Base-by-base conservation (phyloP, 2,888 invertebrate genomes). In the Trichopoda pennipes region DNA sequence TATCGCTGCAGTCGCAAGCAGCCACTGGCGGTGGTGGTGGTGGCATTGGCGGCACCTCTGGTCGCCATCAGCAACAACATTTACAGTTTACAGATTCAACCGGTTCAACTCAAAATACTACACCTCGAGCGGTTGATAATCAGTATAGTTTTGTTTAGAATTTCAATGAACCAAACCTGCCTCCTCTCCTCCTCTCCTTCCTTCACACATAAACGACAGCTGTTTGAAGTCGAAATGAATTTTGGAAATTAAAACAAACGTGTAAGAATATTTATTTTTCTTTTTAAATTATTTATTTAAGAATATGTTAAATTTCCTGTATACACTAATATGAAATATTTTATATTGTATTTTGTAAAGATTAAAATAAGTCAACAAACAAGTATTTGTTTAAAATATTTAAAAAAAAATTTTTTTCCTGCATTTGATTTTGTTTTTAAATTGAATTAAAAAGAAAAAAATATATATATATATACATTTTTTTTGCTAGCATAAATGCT, bases 41-140 rank as follows among this genome's bases (percentile, higher is more conserved):
- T 68, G 35, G 53, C 38, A 28, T 28, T 12, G 23, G 55, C 19
- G 38, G 28, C 3, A 16, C 35, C 47, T 23, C 16, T 51, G 17
- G 53, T 61, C 81, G 47, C 21, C 83, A 81, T 47, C 81, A 79
- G 38, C 82, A 84, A 28, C 80, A 77, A 44, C 86, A 87, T 32
- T 76, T 85, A 60, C 84, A 80, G 35, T 84, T 73, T 69, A 19
- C 81, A 16, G 81, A 84, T 49, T 35, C 76, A 51, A 83, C 75
- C 55, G 85, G 69, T 35, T 63, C 80, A 53, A 75, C 82, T 23
- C 83, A 85, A 55, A 88, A 87, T 80, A 86, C 86, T 38, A 91
- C 90, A 42, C 90, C 90, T 21, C 89, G 96, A 74, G 96, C 96
- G 28, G 93, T 96, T 17, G 96, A 96, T 90, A 97, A 97, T 91